Conservation (phyloP, 2,888 invertebrate genomes). For the Tromatobia lineatoria region DNA sequence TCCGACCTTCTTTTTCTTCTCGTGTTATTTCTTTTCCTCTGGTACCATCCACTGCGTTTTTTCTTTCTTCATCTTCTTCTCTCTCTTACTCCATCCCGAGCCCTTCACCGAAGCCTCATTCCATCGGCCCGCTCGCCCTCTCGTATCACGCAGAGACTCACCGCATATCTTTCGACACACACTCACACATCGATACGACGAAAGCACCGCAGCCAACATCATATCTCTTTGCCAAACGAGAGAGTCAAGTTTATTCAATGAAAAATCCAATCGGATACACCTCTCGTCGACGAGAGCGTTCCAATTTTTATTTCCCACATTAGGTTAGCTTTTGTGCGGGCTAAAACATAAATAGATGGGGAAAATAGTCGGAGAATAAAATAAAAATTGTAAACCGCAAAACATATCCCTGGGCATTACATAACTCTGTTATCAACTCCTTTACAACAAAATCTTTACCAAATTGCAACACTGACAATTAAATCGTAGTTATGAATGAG, state of each 20-base stretch:
- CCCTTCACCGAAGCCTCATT: conserved; percentile 33
- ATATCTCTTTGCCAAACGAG: conserved; percentile 57
- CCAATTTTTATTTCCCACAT: conserved; percentile 56
- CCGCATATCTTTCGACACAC: conserved; percentile 28
- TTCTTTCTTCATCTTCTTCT: conserved; percentile 31
- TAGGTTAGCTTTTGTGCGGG: conserved; percentile 4
- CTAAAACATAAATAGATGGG: background rate
- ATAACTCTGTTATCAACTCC: background rate
- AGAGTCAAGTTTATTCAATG: conserved; percentile 65
- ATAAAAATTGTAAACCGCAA: background rate
- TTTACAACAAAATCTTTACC: too few relatives aligned
- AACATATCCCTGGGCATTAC: background rate
- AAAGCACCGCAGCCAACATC: conserved; percentile 47
- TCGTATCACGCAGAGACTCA: conserved; percentile 28
- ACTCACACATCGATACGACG: conserved; percentile 9
- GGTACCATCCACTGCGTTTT: background rate
- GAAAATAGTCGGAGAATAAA: background rate
- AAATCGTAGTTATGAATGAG: background rate
- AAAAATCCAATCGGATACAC: conserved; percentile 63
- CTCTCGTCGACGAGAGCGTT: conserved; percentile 29
- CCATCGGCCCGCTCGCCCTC: conserved; percentile 2
- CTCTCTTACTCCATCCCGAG: conserved; percentile 5
- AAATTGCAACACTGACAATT: background rate
- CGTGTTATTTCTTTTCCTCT: conserved; percentile 24
- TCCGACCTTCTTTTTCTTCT: conserved; percentile 37